Evolutionary conservation across 2,888 invertebrate genomes (phyloP), one percentile per base, ranked within the genome.

Genomic region (Troilus luridus): DNA sequence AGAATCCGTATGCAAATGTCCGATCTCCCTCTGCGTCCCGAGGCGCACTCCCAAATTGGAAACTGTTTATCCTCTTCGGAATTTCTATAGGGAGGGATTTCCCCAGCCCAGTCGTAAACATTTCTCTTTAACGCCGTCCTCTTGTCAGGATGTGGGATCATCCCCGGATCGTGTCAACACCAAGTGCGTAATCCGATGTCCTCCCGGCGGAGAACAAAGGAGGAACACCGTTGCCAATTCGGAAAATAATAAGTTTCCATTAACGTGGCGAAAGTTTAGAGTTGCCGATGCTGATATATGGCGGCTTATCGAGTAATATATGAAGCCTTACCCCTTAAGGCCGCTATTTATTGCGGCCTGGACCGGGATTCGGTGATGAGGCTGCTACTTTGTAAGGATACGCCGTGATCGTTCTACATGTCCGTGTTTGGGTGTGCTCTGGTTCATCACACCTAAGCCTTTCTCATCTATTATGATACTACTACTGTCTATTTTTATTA

Each of bases 11-110:
- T 85, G 85, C 85, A 85, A 85, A 85, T 85, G 85, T 56, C 9
- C n/a, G 85, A n/a, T 85, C 56, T 41, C 5, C n/a, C 85, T n/a
- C 0, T 19, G 21, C 56, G 56, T 21, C 85, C 85, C 72, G 10
- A 77, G 72, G 85, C 85, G 85, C 85, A 85, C 85, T 85, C 85
- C 85, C 85, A 85, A 85, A 85, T 85, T 85, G 85, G 85, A 85
- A 85, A 85, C 85, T 85, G 21, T 85, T 85, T 85, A 85, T 85
- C 85, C 85, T 85, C 85, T 85, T 58, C 58, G 85, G 85, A 85
- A 85, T 85, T 85, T 85, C 85, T 85, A 58, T 85, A 54, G 54
- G 56, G 56, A 58, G n/a, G n/a, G 56, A 85, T 85, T 85, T 56
- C 85, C 77, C 54, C 9, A 21, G 12, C 17, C 14, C 85, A 41